Conservation (phyloP, 2,113 vertebrate species). For the Penelope pileata region DNA sequence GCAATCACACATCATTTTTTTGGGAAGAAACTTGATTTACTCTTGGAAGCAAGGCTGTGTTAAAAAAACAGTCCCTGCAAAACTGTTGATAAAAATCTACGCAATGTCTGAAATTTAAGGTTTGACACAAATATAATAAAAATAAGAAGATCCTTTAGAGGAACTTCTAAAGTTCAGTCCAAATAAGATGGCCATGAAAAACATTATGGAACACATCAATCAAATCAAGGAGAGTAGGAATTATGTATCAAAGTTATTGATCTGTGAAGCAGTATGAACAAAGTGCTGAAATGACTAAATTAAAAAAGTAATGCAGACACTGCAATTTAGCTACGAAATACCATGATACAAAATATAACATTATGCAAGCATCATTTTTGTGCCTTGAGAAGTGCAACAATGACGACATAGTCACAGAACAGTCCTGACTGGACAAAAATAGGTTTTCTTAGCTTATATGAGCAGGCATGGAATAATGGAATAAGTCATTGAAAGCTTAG, state of each 20-base stretch:
- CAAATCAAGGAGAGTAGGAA: background rate
- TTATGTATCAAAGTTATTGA: background rate
- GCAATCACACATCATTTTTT: background rate
- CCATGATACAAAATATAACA: background rate
- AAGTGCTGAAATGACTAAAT: background rate
- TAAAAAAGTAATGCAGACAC: fast-evolving
- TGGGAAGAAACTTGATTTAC: background rate
- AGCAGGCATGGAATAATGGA: background rate
- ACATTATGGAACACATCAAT: background rate
- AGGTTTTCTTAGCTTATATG: background rate
- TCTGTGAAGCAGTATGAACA: background rate
- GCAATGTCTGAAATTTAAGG: background rate
- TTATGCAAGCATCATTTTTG: background rate
- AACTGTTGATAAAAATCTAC: background rate
- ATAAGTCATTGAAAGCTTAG: background rate
- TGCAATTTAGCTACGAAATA: background rate
- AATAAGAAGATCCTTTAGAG: background rate
- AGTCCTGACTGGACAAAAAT: background rate
- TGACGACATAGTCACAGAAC: background rate
- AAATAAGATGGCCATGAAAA: background rate
- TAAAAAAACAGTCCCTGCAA: background rate
- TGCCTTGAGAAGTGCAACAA: background rate
- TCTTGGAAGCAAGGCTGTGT: background rate
- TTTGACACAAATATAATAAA: background rate
- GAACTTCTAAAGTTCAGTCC: too few relatives aligned